Base-by-base conservation (phyloP, 2,797 vertebrate genomes). In the Brachymystax lenok region DNA sequence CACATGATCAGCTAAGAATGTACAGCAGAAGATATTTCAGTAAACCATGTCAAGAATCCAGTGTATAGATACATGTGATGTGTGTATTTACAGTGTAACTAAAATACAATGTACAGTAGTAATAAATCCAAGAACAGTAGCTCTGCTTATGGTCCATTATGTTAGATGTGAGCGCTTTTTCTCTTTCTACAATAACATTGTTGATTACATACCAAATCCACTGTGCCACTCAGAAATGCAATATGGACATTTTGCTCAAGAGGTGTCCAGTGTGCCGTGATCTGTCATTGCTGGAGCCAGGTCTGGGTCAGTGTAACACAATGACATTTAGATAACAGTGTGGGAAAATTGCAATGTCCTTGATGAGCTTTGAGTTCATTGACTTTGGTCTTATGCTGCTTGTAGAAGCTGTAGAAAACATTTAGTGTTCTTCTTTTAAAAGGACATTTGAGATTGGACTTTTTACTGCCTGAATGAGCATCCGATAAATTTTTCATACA, bases 121-220 rank as follows among this genome's bases (percentile, higher is more conserved):
- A 46, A 75, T 35, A 5, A 2, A 1, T 75, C 80, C 73, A 77
- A 46, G 40, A 46, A 13, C 40, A 13, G 10, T 46, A 46, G 10
- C 40, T 3, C 40, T 46, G 40, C 40, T 77, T 71, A 74, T 79
- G 73, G 63, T 73, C 73, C 70, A 61, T 76, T 69, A 73, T 74
- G 83, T 83, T 84, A 74, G 78, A 79, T 85, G 73, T 71, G 71
- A 77, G 79, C 74, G 61, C 59, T 75, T 82, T 21, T 77, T 77
- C 78, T 61, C 75, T 79, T 77, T 85, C 79, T 74, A 74, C 87
- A 86, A 69, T 27, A 79, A 80, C 68, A 40, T 74, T 54, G 63
- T 74, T 80, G 79, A 80, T 83, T 80, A 78, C 21, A 67, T 78
- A 79, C 52, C 74, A 81, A 77, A 81, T 85, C 73, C 83, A 78